Evolutionary conservation across 2,113 vertebrate genomes (phyloP).

Genomic region (Panthera tigris): DNA sequence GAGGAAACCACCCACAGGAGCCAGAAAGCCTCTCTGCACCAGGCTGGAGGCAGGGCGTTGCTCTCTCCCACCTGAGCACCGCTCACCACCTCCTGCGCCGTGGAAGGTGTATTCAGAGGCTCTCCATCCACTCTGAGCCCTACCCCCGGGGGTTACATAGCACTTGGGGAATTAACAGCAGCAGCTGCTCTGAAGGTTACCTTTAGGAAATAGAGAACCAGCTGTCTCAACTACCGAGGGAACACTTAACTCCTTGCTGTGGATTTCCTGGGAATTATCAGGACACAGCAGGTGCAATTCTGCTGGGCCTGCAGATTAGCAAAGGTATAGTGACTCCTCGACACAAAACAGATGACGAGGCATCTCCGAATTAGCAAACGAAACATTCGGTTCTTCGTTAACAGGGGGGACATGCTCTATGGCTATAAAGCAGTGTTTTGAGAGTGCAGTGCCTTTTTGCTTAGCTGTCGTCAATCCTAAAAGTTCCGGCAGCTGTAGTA

Average conservation of each 20-base stretch:
- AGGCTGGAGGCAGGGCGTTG: fast-evolving
- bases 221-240: background rate
- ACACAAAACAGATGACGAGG: background rate
- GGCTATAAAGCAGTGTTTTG: background rate
- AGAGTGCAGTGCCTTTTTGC: background rate
- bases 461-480: background rate
- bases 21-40: background rate
- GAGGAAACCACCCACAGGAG: background rate
- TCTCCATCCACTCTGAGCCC: background rate
- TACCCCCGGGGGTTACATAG: fast-evolving
- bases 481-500: background rate
- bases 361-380: background rate
- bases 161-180: background rate
- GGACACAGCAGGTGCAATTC: background rate
- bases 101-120: background rate
- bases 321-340: background rate
- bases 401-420: background rate
- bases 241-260: background rate
- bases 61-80: background rate
- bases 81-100: fast-evolving
- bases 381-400: fast-evolving
- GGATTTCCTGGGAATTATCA: fast-evolving
- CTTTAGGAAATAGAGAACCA: background rate
- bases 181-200: background rate
- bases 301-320: background rate